phyloP scores from a whole-genome alignment of 2,113 vertebrate species.

The Cyphomyrus plagiostoma region DNA sequence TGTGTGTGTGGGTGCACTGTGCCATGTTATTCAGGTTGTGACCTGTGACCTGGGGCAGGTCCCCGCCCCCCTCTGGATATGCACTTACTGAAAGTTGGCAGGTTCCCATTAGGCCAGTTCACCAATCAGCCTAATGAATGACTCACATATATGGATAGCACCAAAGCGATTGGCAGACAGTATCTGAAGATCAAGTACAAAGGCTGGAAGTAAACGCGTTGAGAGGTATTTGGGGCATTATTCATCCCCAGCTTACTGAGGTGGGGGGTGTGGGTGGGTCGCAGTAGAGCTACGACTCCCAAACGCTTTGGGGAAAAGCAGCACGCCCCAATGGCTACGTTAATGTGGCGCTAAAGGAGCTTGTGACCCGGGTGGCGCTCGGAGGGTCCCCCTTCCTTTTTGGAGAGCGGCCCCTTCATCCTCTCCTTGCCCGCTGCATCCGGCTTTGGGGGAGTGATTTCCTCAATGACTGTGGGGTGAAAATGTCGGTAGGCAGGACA shows the following conservation, averaged over 20 bases:
- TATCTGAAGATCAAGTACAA: neutral
- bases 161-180: neutral
- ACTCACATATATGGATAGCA: neutral
- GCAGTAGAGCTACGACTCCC: neutral
- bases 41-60: neutral
- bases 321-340: neutral
- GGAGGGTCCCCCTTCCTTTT: neutral
- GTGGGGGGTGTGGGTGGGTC: neutral
- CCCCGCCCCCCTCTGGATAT: neutral
- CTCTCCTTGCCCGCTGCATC: neutral
- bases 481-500: neutral
- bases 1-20: neutral
- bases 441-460: neutral
- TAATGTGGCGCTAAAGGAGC: neutral
- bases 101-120: neutral
- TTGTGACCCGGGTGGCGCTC: neutral
- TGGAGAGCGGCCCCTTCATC: neutral
- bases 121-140: neutral
- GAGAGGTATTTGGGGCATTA: neutral
- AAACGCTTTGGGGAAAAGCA: neutral
- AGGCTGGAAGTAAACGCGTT: neutral
- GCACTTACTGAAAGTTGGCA: neutral
- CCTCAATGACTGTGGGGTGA: neutral
- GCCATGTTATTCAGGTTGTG: neutral
- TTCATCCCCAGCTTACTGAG: neutral